These are phyloP conservation scores for Antennarius striatus DNA, from an alignment of 2,113 vertebrate genomes.

Conservation along the genomic window DNA sequence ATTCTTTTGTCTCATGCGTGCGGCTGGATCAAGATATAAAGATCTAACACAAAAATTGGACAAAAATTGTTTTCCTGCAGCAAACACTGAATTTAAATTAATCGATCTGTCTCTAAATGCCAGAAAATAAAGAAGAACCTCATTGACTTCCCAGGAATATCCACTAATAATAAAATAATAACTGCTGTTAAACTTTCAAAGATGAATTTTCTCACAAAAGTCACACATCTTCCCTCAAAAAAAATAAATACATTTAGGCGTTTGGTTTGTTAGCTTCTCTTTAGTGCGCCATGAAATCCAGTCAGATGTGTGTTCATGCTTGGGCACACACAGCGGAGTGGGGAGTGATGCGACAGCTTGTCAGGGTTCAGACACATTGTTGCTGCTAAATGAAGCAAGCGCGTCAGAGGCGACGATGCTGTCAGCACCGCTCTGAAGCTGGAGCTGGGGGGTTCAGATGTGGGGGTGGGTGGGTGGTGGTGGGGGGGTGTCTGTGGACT, in stretches of 20 bases:
- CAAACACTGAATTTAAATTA: not conserved
- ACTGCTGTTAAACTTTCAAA: not conserved
- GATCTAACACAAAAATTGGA: too few species aligned
- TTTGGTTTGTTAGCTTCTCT: constrained; percentile 29
- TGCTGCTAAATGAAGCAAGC: constrained; percentile 73
- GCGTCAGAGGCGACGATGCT: constrained; percentile 50
- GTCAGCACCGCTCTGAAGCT: constrained; percentile 14
- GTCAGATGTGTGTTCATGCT: constrained; percentile 54
- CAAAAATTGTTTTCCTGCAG: too few species aligned
- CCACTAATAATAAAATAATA: too few species aligned
- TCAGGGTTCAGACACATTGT: constrained; percentile 71
- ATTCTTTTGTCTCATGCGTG: too few species aligned
- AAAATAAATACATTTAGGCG: too few species aligned
- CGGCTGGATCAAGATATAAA: too few species aligned
- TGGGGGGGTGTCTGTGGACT: constrained; percentile 5
- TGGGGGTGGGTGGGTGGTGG: too few species aligned
- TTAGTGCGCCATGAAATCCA: constrained; percentile 21
- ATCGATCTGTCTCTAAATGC: too few species aligned
- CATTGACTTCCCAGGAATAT: not conserved
- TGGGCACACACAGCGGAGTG: constrained; percentile 45
- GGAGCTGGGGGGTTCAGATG: not conserved
- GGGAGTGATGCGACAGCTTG: constrained; percentile 66
- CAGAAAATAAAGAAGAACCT: not conserved
- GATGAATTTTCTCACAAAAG: constrained; percentile 9
- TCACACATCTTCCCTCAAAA: constrained; percentile 9